phyloP scores from a whole-genome alignment of 2,797 vertebrate genomes.

The Pterois miles region DNA sequence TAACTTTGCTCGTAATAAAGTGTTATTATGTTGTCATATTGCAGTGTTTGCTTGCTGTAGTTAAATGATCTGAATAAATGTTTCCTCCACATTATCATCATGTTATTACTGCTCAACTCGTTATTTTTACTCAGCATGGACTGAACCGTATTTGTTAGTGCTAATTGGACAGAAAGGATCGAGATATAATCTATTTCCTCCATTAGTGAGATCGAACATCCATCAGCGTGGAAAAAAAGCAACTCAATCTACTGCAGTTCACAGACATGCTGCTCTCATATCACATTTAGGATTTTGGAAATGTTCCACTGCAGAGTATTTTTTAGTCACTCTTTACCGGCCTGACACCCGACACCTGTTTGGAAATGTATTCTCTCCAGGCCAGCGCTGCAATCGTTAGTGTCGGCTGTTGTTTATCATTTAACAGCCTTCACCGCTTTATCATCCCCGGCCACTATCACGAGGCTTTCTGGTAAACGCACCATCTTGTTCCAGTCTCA shows the following conservation, averaged over 20 bases:
- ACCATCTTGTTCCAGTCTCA: constrained; percentile 8
- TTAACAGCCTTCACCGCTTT: constrained; percentile 27
- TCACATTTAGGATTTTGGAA: constrained; percentile 33
- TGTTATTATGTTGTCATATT: neutral
- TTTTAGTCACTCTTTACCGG: neutral
- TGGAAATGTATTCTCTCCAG: constrained; percentile 25
- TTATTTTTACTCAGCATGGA: neutral
- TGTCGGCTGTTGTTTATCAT: constrained; percentile 31
- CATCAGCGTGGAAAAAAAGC: constrained; percentile 21
- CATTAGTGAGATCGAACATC: constrained; percentile 42
- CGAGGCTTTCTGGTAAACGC: constrained; percentile 17
- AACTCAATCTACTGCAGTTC: constrained; percentile 5
- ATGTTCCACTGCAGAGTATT: constrained; percentile 26
- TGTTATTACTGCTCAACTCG: neutral
- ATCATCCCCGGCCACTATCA: constrained; percentile 39
- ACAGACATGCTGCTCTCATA: constrained; percentile 17
- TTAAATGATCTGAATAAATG: neutral
- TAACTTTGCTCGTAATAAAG: neutral
- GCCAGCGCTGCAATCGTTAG: constrained; percentile 7
- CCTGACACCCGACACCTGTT: constrained; percentile 41
- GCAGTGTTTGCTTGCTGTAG: neutral
- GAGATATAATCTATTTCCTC: constrained; percentile 36
- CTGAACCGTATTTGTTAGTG: neutral
- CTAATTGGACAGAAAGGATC: constrained; percentile 32
- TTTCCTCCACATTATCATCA: neutral